A percentile compares a stretch with the other conserved stretches of the same genome.
Evolutionary conservation across 2,113 vertebrate genomes (phyloP).

Genomic region (Tympanuchus pallidicinctus): DNA sequence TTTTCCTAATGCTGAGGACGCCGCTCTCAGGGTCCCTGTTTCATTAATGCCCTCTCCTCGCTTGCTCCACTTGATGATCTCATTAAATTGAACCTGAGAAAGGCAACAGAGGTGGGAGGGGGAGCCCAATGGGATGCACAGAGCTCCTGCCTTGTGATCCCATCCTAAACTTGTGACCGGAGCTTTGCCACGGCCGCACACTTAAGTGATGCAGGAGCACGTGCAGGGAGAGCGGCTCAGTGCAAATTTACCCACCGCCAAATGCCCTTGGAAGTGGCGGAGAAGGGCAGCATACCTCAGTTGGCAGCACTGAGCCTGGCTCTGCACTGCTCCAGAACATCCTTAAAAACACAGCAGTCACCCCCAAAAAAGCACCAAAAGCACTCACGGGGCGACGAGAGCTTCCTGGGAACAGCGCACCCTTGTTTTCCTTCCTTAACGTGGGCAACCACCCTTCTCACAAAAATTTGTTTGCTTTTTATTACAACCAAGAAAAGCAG

Average conservation of each 20-base stretch:
- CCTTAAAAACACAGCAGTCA: neutral
- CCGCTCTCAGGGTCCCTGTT: neutral
- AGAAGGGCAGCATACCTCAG: constrained; percentile 76
- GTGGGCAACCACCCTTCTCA: neutral
- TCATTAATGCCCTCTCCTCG: neutral
- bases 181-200: neutral
- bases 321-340: neutral
- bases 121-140: neutral
- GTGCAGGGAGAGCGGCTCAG: neutral
- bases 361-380: constrained; percentile 50
- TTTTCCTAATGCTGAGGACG: accelerated
- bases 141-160: neutral
- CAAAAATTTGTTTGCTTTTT: constrained; percentile 19
- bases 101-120: accelerated
- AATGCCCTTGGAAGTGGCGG: constrained; percentile 71
- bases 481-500: neutral
- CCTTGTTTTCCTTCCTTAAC: constrained; percentile 27
- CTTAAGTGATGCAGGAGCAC: constrained; percentile 66
- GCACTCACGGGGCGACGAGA: neutral
- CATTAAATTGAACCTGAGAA: neutral
- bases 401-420: constrained; percentile 24
- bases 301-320: constrained; percentile 61
- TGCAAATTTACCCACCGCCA: constrained; percentile 11
- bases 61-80: accelerated
- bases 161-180: neutral